A percentile compares a stretch with the other conserved stretches of the same genome.
Evolutionary conservation across 2,113 vertebrate species (phyloP).

Genomic region (Scomber japonicus): DNA sequence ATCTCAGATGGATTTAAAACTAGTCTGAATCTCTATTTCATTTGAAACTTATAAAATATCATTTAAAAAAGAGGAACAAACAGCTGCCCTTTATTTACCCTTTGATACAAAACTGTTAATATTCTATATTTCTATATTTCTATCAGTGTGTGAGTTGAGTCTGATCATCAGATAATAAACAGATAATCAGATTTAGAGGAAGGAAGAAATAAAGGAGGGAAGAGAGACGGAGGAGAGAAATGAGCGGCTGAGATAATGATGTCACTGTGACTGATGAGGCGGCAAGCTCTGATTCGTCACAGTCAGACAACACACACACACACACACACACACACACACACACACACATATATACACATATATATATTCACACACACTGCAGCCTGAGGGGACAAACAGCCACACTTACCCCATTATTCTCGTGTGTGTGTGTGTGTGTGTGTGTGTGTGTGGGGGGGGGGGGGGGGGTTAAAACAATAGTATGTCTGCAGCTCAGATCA

Average conservation of each 20-base stretch:
- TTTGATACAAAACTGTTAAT: too few species aligned
- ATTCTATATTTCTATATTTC: too few species aligned
- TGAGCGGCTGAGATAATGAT: constrained; percentile 45
- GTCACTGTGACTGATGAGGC: constrained; percentile 61
- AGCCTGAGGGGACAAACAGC: constrained; percentile 46
- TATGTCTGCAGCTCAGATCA: constrained; percentile 4
- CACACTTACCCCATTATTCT: constrained; percentile 50
- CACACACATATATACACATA: constrained; percentile 5
- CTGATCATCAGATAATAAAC: too few species aligned
- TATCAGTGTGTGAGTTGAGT: too few species aligned
- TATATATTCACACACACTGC: constrained; percentile 12
- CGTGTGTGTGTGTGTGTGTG: constrained; percentile 6
- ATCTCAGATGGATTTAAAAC: too few species aligned
- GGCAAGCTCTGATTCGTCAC: constrained; percentile 65
- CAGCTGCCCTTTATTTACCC: too few species aligned
- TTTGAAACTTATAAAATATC: too few species aligned
- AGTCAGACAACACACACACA: constrained; percentile 40
- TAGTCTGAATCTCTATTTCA: too few species aligned
- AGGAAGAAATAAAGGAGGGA: background rate
- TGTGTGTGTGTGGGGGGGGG: background rate
- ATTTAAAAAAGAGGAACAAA: too few species aligned
- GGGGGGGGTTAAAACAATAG: too few species aligned
- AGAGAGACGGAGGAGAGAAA: background rate
- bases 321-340: constrained; percentile 46
- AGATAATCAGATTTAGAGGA: too few species aligned